Evolutionary conservation across 2,888 invertebrate species (phyloP).

Genomic region (Torymus aiolomorphi): DNA sequence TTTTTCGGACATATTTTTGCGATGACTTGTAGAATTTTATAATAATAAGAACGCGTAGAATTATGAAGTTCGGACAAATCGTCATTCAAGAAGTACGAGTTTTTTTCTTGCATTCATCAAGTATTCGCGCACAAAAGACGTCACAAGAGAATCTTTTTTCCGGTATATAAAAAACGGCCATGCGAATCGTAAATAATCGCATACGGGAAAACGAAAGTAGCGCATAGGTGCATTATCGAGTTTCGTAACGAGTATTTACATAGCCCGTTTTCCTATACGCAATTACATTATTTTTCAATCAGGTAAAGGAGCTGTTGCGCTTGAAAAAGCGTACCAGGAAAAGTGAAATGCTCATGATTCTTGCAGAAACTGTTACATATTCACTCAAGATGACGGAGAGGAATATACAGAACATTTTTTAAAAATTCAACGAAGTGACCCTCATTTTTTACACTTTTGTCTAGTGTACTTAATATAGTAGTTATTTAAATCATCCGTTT

Average conservation of each 20-base stretch:
- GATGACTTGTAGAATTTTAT: no score
- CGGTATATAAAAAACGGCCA: background rate
- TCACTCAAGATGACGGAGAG: conserved; percentile 29
- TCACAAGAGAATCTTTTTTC: conserved; percentile 11
- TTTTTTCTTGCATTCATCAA: conserved; percentile 11
- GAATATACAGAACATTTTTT: conserved; percentile 4
- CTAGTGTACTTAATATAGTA: background rate
- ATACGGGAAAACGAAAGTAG: conserved; percentile 17
- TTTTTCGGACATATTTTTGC: no score
- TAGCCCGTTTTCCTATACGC: background rate
- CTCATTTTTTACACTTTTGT: background rate
- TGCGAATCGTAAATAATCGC: background rate
- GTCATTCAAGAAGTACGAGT: conserved; percentile 19
- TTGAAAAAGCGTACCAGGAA: background rate
- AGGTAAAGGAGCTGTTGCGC: background rate
- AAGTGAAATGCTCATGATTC: conserved; percentile 17
- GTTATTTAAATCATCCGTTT: conserved; percentile 1
- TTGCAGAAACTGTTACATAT: conserved; percentile 27
- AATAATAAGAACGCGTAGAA: no score
- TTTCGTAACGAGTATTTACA: conserved; percentile 5
- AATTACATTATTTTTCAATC: background rate
- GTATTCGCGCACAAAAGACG: background rate
- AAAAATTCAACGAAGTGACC: conserved; percentile 16
- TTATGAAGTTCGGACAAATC: background rate
- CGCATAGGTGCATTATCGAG: background rate